Percentiles rank a stretch among this genome's conserved stretches.
Evolutionary conservation across 2,797 vertebrate genomes (phyloP).

Genomic region (Poecilia picta): DNA sequence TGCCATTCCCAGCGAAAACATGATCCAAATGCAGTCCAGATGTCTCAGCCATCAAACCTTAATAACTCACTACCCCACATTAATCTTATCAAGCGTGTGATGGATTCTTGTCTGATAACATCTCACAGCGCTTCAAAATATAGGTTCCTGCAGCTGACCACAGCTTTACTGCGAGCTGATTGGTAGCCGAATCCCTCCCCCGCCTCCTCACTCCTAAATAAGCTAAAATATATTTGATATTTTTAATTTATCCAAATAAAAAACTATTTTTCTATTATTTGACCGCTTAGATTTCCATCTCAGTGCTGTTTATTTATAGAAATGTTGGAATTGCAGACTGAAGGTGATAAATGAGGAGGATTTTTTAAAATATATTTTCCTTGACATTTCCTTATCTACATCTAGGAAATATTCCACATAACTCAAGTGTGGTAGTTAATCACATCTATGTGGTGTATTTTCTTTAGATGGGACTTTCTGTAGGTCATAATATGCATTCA

Average conservation of each 20-base stretch:
- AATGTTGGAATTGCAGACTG: constrained; percentile 13
- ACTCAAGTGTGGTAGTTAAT: not conserved
- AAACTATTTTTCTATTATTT: not conserved
- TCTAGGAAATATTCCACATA: not conserved
- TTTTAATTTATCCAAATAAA: not conserved
- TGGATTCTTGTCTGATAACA: constrained; percentile 80
- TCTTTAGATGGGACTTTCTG: constrained; percentile 7
- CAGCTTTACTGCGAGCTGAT: constrained; percentile 35
- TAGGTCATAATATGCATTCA: constrained; percentile 4
- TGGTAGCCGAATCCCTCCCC: not conserved
- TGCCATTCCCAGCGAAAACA: constrained; percentile 79
- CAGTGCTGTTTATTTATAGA: not conserved
- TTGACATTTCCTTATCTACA: not conserved
- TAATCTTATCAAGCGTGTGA: constrained; percentile 79
- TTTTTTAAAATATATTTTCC: not conserved
- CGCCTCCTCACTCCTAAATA: constrained; percentile 13
- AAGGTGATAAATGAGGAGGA: not conserved
- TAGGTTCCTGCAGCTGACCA: constrained; percentile 68
- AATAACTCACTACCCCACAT: constrained; percentile 80
- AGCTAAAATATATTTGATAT: constrained; percentile 15
- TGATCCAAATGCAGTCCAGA: constrained; percentile 83
- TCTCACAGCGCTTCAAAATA: constrained; percentile 58
- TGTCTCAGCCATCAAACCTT: constrained; percentile 76
- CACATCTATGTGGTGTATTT: not conserved
- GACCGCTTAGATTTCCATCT: not conserved